A percentile compares a stretch with the other conserved stretches of the same genome.
Evolutionary conservation across 2,797 vertebrate genomes (phyloP).

Genomic region (Diglossa cyanea): DNA sequence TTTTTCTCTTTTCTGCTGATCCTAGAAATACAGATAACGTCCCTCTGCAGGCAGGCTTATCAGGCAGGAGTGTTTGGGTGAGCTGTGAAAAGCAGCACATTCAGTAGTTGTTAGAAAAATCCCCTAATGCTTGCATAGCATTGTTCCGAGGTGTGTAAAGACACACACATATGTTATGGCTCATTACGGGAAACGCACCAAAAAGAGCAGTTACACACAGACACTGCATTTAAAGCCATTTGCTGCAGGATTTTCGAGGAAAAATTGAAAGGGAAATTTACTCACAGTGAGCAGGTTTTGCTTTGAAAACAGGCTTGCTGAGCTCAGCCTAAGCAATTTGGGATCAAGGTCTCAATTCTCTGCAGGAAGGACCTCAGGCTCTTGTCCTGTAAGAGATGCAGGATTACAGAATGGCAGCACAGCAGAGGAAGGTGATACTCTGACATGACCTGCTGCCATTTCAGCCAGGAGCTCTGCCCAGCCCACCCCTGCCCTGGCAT

Average conservation of each 20-base stretch:
- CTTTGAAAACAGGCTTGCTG: not conserved
- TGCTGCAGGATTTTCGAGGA: not conserved
- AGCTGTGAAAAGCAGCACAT: not conserved
- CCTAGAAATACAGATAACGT: not conserved
- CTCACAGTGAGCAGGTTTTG: not conserved
- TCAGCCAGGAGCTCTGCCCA: not conserved
- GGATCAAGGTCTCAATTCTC: not conserved
- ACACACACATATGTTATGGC: not conserved
- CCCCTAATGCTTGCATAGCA: not conserved
- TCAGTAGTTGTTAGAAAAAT: constrained; percentile 8
- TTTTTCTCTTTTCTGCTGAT: not conserved
- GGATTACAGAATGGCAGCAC: not conserved
- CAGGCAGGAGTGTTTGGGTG: not conserved
- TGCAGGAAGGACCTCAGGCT: not conserved
- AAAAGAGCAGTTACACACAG: constrained; percentile 24
- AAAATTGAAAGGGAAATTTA: not conserved
- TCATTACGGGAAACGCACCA: not conserved
- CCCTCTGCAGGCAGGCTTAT: not conserved
- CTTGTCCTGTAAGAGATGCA: not conserved
- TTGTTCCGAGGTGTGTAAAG: constrained; percentile 38
- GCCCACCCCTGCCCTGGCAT: accelerated
- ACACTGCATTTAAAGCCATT: not conserved
- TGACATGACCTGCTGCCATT: accelerated
- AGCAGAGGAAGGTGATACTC: accelerated
- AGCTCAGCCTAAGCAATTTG: not conserved